Evolutionary conservation across 2,113 vertebrate species (phyloP).

Genomic region (human (Homo sapiens)): GRCh38 chr2:77505001-77505500

Average conservation of each 20-base stretch:
- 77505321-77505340: neutral
- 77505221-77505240: neutral
- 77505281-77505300: neutral
- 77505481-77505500: neutral
- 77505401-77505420: neutral
- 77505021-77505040: neutral
- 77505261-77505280: neutral
- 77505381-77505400: neutral
- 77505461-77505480: neutral
- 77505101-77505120: neutral
- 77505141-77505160: neutral
- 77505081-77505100: neutral
- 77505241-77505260: neutral
- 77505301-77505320: neutral
- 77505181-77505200: constrained; percentile 21
- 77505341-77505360: neutral
- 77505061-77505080: neutral
- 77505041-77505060: neutral
- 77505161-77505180: neutral
- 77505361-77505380: neutral
- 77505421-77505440: neutral
- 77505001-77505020: neutral
- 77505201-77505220: neutral
- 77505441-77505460: neutral
- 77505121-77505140: neutral